Evolutionary conservation across 2,113 vertebrate species (phyloP).

Genomic region (Crotalus tigris): DNA sequence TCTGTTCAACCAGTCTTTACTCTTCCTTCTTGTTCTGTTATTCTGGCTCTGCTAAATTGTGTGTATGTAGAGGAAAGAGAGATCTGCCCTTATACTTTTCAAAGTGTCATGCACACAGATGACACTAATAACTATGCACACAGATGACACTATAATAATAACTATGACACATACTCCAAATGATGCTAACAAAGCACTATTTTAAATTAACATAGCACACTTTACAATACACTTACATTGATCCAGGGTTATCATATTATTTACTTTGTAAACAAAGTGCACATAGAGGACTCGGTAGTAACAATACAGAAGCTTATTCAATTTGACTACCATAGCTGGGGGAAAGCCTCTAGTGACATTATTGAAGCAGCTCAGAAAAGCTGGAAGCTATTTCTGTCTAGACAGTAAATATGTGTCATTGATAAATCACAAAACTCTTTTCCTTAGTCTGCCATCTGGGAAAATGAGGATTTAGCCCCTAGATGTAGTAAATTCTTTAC

Average conservation of each 20-base stretch:
- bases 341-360: conserved; percentile 21
- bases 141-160: background rate
- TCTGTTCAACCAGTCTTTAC: background rate
- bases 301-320: background rate
- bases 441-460: accelerated
- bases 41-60: background rate
- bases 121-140: background rate
- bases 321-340: background rate
- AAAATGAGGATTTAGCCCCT: background rate
- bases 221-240: background rate
- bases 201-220: background rate
- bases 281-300: accelerated
- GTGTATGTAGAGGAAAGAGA: background rate
- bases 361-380: conserved; percentile 8
- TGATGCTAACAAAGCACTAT: background rate
- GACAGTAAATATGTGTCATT: background rate
- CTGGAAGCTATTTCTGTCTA: background rate
- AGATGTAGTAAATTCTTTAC: background rate
- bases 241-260: background rate
- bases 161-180: background rate
- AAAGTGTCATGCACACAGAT: background rate
- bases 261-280: background rate
- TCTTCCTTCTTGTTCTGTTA: background rate
- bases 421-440: background rate
- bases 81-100: background rate